Evolutionary conservation across 2,113 vertebrate genomes (phyloP).

Genomic region (Chrysochloris asiatica): DNA sequence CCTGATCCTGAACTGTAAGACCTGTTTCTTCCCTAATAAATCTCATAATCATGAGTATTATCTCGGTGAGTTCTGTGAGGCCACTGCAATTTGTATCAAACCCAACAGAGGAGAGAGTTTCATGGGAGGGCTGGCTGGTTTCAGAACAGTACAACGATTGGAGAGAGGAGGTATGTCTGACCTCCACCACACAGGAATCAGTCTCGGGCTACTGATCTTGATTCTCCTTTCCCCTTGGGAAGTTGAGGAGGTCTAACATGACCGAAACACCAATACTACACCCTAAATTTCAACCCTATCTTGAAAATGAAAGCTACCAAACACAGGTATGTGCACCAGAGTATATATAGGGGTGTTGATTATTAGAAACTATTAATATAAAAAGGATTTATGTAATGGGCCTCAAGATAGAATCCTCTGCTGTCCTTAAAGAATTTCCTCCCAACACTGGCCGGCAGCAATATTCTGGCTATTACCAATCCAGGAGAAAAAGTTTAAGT

Average conservation of each 20-base stretch:
- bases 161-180: background rate
- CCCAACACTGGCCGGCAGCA: background rate
- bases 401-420: background rate
- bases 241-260: too few species aligned
- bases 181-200: background rate
- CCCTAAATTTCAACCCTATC: background rate
- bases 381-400: too few species aligned
- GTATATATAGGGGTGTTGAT: background rate
- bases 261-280: too few species aligned
- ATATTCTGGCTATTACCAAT: background rate
- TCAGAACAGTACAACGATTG: background rate
- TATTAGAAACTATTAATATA: too few species aligned
- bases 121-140: background rate
- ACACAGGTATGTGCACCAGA: background rate
- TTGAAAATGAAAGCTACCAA: background rate
- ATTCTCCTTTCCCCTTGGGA: background rate
- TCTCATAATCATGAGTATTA: background rate
- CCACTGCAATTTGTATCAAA: background rate
- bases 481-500: background rate
- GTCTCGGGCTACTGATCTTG: background rate
- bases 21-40: background rate
- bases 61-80: background rate
- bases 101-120: background rate
- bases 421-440: background rate
- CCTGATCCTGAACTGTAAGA: background rate